Conservation (phyloP, 2,113 vertebrate species). For the Haemorhous mexicanus region DNA sequence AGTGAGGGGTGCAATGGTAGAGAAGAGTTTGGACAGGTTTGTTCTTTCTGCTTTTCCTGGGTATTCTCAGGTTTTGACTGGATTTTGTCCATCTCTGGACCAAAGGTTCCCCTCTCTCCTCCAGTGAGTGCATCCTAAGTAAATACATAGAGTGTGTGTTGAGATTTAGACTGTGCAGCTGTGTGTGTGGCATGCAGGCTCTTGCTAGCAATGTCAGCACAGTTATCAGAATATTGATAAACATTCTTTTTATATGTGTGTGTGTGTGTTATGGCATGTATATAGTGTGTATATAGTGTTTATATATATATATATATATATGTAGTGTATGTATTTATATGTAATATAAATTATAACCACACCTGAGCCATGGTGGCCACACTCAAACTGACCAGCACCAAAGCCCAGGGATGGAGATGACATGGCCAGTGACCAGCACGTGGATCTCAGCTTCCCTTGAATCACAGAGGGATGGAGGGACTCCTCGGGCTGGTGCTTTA, state of each 20-base stretch:
- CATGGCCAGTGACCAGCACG: too few species aligned
- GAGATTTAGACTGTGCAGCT: neutral
- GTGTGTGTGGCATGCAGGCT: neutral
- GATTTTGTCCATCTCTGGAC: neutral
- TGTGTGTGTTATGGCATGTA: too few species aligned
- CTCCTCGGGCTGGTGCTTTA: neutral
- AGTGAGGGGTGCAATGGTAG: neutral
- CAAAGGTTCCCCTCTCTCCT: neutral
- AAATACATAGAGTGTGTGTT: neutral
- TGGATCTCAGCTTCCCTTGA: neutral
- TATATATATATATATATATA: too few species aligned
- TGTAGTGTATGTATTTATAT: neutral
- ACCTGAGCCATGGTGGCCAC: neutral
- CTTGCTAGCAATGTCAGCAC: fast-evolving
- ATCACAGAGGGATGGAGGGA: fast-evolving
- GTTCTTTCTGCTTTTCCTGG: neutral
- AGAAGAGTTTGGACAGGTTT: neutral
- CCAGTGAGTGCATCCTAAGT: neutral
- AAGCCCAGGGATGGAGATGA: neutral
- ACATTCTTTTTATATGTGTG: neutral
- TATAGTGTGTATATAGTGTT: too few species aligned
- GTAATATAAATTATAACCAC: neutral
- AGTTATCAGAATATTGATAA: neutral
- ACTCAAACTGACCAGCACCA: neutral
- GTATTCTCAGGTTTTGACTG: neutral